These are phyloP conservation scores for Ennomos fuscantarius DNA, from an alignment of 2,888 invertebrate genomes.

Conservation along the genomic window DNA sequence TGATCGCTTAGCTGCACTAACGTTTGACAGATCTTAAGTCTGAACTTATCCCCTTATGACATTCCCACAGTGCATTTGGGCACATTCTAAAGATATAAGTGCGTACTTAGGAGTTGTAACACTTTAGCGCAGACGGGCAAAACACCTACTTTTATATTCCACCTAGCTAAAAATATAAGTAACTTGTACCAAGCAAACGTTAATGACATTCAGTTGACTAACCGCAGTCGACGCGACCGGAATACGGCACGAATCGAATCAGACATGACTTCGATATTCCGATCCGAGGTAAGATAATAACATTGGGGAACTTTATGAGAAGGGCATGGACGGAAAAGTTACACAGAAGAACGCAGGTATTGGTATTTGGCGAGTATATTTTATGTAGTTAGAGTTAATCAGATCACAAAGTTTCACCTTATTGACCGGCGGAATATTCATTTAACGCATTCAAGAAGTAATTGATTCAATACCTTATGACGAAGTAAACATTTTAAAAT, in stretches of 20 bases:
- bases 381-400: background rate
- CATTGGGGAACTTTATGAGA: constrained; percentile 24
- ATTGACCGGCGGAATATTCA: too few species aligned
- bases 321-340: constrained; percentile 13
- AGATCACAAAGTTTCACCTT: too few species aligned
- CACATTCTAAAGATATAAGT: too few species aligned
- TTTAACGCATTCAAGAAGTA: background rate
- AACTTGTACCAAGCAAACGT: constrained; percentile 10
- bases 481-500: too few species aligned
- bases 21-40: too few species aligned
- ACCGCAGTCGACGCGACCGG: constrained; percentile 33
- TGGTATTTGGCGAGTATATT: background rate
- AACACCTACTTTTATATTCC: too few species aligned
- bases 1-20: too few species aligned
- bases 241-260: constrained; percentile 36
- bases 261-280: constrained; percentile 29
- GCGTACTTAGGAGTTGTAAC: too few species aligned
- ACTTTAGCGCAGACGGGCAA: too few species aligned
- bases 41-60: too few species aligned
- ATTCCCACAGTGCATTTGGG: too few species aligned
- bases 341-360: constrained; percentile 9
- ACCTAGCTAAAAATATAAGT: too few species aligned
- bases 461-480: background rate
- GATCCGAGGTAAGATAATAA: constrained; percentile 31
- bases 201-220: constrained; percentile 32